phyloP scores from a whole-genome alignment of 2,888 invertebrate genomes.

The Tenthredo livida region DNA sequence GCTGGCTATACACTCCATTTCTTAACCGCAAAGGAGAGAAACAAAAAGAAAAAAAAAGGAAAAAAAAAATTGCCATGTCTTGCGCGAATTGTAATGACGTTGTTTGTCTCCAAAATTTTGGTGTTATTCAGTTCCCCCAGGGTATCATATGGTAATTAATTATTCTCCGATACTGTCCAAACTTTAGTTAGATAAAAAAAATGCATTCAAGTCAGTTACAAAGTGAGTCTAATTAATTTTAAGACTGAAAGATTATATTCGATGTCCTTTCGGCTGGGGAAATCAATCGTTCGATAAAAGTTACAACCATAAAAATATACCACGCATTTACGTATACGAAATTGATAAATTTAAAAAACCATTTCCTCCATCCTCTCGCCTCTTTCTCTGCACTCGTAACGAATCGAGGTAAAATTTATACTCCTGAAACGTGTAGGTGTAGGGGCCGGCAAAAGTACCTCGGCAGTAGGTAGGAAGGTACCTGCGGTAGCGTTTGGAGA shows the following conservation, averaged over 20 bases:
- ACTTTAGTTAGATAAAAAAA: constrained; percentile 10
- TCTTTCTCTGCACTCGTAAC: not conserved
- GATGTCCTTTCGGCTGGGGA: not conserved
- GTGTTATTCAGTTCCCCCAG: not conserved
- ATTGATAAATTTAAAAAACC: constrained; percentile 1
- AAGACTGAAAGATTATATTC: not conserved
- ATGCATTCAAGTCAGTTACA: not conserved
- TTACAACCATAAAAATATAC: not conserved
- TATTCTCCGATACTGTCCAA: constrained; percentile 5
- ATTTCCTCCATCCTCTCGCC: not conserved
- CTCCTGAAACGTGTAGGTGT: constrained; percentile 3
- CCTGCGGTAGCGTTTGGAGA: constrained; percentile 22
- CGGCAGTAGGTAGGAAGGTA: not conserved
- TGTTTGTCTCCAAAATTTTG: not conserved
- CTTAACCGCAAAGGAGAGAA: not conserved
- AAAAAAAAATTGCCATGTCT: not conserved
- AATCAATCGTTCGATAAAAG: not conserved
- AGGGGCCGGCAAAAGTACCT: constrained; percentile 18
- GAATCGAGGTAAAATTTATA: not conserved
- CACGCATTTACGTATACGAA: not conserved
- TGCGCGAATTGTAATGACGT: not conserved
- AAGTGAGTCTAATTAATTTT: constrained; percentile 20
- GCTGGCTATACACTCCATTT: not conserved
- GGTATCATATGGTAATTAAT: not conserved
- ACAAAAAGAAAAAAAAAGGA: not conserved